phyloP scores from a whole-genome alignment of 2,888 invertebrate genomes.

The Cetonia aurata region DNA sequence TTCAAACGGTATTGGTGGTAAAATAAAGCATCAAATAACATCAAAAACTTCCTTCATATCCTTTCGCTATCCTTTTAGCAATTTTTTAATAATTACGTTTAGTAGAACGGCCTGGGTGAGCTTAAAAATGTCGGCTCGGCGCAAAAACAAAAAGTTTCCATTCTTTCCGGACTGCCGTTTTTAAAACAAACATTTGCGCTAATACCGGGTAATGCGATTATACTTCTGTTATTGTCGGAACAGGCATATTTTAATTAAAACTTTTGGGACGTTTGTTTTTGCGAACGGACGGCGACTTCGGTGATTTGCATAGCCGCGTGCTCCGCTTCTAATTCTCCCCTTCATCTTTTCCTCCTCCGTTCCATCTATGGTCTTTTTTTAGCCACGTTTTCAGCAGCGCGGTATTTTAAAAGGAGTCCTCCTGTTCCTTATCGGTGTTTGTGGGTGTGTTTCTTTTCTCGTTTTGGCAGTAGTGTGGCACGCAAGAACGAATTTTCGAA shows the following conservation, averaged over 20 bases:
- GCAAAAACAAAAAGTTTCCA: slow-evolving; percentile 26
- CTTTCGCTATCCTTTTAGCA: neutral
- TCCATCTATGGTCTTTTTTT: neutral
- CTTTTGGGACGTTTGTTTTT: slow-evolving; percentile 41
- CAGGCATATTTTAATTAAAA: slow-evolving; percentile 55
- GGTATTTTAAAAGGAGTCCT: slow-evolving; percentile 15
- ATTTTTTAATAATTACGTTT: slow-evolving; percentile 2
- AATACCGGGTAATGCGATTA: slow-evolving; percentile 54
- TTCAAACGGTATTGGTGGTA: too few species aligned
- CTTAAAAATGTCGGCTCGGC: slow-evolving; percentile 20
- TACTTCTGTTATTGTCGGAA: slow-evolving; percentile 54
- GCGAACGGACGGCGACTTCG: slow-evolving; percentile 29
- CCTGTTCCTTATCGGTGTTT: neutral
- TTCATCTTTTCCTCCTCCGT: slow-evolving; percentile 8
- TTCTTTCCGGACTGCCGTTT: slow-evolving; percentile 22
- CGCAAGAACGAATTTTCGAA: slow-evolving; percentile 33
- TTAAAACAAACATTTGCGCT: slow-evolving; percentile 42
- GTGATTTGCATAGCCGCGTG: slow-evolving; percentile 34
- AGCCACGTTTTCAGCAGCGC: slow-evolving; percentile 7
- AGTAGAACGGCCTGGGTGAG: neutral
- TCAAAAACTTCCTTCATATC: too few species aligned
- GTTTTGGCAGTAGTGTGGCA: slow-evolving; percentile 20
- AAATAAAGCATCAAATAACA: too few species aligned
- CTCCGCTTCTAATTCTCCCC: slow-evolving; percentile 36
- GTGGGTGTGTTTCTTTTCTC: slow-evolving; percentile 11